A percentile compares a stretch with the other conserved stretches of the same genome.
phyloP scores from a whole-genome alignment of 2,797 vertebrate species.

The Eleutherodactylus coqui region DNA sequence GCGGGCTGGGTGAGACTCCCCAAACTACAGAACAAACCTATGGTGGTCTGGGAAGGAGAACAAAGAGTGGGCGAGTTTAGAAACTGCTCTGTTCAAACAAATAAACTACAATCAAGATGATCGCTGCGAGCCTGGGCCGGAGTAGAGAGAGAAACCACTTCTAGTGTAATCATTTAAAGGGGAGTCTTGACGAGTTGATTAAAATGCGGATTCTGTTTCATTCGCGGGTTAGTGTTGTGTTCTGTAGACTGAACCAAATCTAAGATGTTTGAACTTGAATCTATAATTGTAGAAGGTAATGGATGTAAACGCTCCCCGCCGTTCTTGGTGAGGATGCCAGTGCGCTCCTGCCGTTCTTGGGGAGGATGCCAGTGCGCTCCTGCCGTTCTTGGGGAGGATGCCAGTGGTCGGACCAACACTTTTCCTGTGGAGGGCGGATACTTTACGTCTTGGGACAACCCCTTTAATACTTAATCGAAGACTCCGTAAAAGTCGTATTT shows the following conservation, averaged over 20 bases:
- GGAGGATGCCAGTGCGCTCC: too few species aligned
- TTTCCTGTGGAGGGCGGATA: too few species aligned
- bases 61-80: slow-evolving; percentile 57
- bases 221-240: not conserved
- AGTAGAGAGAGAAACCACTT: slow-evolving; percentile 56
- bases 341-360: too few species aligned
- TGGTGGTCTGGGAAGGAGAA: slow-evolving; percentile 62
- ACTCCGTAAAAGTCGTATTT: too few species aligned
- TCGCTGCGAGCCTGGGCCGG: slow-evolving; percentile 39
- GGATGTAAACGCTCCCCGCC: too few species aligned
- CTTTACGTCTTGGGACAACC: too few species aligned
- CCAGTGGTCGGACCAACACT: too few species aligned
- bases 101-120: slow-evolving; percentile 57
- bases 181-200: slow-evolving; percentile 54
- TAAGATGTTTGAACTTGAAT: not conserved
- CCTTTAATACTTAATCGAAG: too few species aligned
- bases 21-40: slow-evolving; percentile 58
- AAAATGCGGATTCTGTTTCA: slow-evolving; percentile 17
- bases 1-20: slow-evolving; percentile 35
- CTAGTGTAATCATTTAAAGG: slow-evolving; percentile 53
- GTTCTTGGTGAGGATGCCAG: too few species aligned
- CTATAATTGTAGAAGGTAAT: not conserved
- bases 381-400: too few species aligned
- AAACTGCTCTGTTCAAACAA: slow-evolving; percentile 60
- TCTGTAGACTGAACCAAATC: not conserved